These are phyloP conservation scores for Lepidotrigona ventralis DNA, from an alignment of 1,140 invertebrate genomes.

Conservation along the genomic window DNA sequence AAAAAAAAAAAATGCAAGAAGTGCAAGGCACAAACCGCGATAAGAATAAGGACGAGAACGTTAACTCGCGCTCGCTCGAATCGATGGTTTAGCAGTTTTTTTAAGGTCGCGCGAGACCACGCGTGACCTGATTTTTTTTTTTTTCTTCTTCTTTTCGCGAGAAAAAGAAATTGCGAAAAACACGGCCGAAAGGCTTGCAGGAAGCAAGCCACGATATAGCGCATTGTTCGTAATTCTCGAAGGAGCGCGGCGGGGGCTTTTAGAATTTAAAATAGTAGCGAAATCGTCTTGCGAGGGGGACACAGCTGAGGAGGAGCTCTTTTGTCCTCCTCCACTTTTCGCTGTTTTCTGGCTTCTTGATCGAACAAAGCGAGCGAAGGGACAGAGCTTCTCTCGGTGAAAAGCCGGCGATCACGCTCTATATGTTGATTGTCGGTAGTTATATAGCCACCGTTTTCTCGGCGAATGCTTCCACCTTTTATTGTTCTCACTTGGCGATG, in stretches of 20 bases:
- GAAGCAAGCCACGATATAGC: not conserved
- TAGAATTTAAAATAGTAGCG: conserved; percentile 21
- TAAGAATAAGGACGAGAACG: not conserved
- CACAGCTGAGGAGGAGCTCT: not conserved
- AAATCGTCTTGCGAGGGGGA: conserved; percentile 17
- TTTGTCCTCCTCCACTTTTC: not conserved
- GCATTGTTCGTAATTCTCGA: conserved; percentile 37
- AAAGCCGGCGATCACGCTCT: conserved; percentile 29
- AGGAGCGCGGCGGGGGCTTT: conserved; percentile 33
- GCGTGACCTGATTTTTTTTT: not conserved
- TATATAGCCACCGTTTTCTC: not conserved
- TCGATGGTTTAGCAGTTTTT: not conserved
- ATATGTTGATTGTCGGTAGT: conserved; percentile 23
- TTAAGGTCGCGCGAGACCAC: not conserved
- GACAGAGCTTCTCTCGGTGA: conserved; percentile 32
- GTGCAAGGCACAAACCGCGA: not conserved
- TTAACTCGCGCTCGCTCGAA: not conserved
- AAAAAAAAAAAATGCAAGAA: not conserved
- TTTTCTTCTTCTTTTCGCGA: no score
- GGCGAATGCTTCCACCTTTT: conserved; percentile 20
- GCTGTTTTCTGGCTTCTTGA: conserved; percentile 3
- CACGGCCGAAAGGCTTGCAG: not conserved
- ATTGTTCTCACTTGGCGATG: conserved; percentile 35
- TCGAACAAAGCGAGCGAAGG: conserved; percentile 36
- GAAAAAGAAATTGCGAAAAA: not conserved